A percentile compares a stretch with the other conserved stretches of the same genome.
These are phyloP conservation scores for Melanostoma mellinum DNA, from an alignment of 2,888 invertebrate genomes.

Conservation along the genomic window DNA sequence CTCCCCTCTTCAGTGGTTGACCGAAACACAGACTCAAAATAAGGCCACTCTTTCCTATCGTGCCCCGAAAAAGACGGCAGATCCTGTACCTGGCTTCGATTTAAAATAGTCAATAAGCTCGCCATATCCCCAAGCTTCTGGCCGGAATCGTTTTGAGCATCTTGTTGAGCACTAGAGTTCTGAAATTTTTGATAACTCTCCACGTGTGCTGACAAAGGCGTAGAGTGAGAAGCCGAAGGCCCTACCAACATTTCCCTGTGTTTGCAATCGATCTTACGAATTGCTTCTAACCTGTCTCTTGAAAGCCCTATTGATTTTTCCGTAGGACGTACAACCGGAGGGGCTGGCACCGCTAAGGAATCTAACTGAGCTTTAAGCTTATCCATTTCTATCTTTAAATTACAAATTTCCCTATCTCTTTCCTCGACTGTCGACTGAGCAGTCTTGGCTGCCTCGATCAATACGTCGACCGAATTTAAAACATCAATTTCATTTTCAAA, in stretches of 20 bases:
- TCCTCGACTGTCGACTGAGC: background rate
- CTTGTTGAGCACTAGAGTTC: background rate
- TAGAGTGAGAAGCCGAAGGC: background rate
- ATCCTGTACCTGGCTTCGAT: background rate
- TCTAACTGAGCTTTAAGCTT: background rate
- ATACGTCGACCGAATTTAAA: background rate
- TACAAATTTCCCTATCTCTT: background rate
- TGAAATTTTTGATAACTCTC: background rate
- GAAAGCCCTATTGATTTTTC: background rate
- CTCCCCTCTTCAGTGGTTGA: conserved; percentile 25
- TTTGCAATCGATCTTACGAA: background rate
- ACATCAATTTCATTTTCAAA: background rate
- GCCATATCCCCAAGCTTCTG: background rate
- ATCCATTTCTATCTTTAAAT: background rate
- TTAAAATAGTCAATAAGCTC: background rate
- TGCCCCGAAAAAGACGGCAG: conserved; percentile 12
- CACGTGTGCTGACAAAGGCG: background rate
- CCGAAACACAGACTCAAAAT: conserved; percentile 32
- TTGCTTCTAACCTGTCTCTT: conserved; percentile 2
- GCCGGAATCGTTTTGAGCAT: background rate
- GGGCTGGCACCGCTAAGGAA: background rate
- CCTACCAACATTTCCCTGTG: background rate
- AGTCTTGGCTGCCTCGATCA: background rate
- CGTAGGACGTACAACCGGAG: background rate
- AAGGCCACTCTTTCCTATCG: conserved; percentile 26